These are phyloP conservation scores for Caenorhabditis angaria DNA, from an alignment of 2,888 invertebrate species.

Conservation along the genomic window DNA sequence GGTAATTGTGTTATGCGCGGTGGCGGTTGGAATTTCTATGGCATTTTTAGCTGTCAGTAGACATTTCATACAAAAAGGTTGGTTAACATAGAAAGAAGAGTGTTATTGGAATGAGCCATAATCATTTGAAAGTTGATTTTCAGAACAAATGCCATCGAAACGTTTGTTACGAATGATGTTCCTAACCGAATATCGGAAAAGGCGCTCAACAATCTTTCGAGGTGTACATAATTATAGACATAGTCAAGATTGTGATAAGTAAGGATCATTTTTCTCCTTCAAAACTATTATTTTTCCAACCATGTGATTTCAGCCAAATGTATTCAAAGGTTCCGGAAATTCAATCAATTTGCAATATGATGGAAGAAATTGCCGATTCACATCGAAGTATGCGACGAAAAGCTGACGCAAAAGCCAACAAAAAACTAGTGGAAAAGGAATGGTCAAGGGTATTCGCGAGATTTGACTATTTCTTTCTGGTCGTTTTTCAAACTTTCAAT, in stretches of 20 bases:
- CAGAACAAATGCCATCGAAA: conserved; percentile 52
- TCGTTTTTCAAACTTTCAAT: conserved; percentile 61
- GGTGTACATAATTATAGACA: conserved; percentile 39
- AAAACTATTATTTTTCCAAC: not conserved
- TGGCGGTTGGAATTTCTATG: conserved; percentile 66
- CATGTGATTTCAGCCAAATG: conserved; percentile 22
- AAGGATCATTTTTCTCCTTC: not conserved
- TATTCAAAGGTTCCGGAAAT: conserved; percentile 51
- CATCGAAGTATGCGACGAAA: conserved; percentile 57
- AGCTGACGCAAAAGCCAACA: conserved; percentile 38
- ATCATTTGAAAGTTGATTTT: conserved; percentile 1
- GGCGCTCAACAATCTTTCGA: conserved; percentile 44
- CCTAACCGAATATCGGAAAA: conserved; percentile 36
- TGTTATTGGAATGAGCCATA: not conserved
- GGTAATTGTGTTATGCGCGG: conserved; percentile 64
- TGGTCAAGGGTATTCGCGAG: conserved; percentile 62
- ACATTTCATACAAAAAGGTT: conserved; percentile 61
- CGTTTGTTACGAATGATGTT: conserved; percentile 34
- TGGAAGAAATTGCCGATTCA: conserved; percentile 63
- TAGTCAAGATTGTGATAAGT: conserved; percentile 39
- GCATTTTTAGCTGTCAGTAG: conserved; percentile 60
- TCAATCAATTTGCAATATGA: conserved; percentile 53
- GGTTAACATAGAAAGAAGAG: not conserved
- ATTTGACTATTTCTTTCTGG: conserved; percentile 62
- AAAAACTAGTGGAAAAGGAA: conserved; percentile 57